Evolutionary conservation across 2,113 vertebrate species (phyloP).

Genomic region (Dryoscopus gambensis): DNA sequence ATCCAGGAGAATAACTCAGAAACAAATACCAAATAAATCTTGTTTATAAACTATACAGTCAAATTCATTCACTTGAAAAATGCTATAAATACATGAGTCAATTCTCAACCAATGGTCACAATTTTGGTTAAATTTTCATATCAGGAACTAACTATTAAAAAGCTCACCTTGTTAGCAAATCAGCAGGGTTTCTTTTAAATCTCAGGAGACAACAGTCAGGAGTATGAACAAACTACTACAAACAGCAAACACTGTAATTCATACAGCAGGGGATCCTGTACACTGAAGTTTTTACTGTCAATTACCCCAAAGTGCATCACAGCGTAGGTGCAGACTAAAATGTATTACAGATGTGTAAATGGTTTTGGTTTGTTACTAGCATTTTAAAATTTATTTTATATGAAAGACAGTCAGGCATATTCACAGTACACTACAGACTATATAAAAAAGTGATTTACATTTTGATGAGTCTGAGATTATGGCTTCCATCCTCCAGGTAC

Average conservation of each 20-base stretch:
- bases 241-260: conserved; percentile 37
- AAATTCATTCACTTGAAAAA: conserved; percentile 14
- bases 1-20: not conserved
- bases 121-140: not conserved
- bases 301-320: conserved; percentile 53
- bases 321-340: conserved; percentile 28
- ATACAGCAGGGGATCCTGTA: not conserved
- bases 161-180: not conserved
- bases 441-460: not conserved
- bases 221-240: conserved; percentile 2
- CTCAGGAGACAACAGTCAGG: conserved; percentile 12
- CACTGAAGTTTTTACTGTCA: conserved; percentile 30
- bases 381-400: conserved; percentile 14
- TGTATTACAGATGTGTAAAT: conserved; percentile 45
- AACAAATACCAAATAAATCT: not conserved
- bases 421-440: not conserved
- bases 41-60: not conserved
- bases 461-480: not conserved
- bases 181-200: conserved; percentile 31
- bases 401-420: conserved; percentile 1
- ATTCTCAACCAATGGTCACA: not conserved
- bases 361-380: conserved; percentile 24
- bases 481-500: not conserved
- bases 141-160: not conserved
- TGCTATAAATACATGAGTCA: not conserved